Evolutionary conservation across 2,113 vertebrate genomes (phyloP), one percentile per base, ranked within the genome.

Genomic region (Euleptes europaea): DNA sequence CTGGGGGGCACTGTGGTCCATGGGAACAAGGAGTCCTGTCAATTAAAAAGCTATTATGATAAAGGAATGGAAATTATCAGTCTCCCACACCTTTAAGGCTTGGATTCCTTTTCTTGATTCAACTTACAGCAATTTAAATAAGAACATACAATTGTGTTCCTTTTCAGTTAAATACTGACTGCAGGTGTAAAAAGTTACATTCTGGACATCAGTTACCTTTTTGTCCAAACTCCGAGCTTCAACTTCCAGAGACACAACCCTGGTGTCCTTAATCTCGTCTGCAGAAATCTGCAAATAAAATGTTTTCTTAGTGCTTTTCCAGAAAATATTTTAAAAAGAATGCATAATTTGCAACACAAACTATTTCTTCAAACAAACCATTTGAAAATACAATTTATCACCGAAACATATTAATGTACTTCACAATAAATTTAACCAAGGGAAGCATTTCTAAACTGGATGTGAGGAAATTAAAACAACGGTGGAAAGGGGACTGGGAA

Each of bases 201-300:
- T 35, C 15, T 13, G 70, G 9, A 17, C 19, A 72, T 23, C 19
- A 83, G 71, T 3, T 88, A 99, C 97, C 97, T 99, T 99, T 87
- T 99, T 99, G 89, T 99, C 98, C 63, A 99, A 94, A 83, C 96
- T 97, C 94, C 90, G 97, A 80, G 98, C 98, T 91, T 98, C 97
- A 12, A 96, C 72, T 85, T 99, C 98, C 91, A 99, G 82, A 73
- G 94, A 94, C 28, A 98, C 95, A 85, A 96, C 90, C 86, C 97
- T 96, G 78, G 95, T 97, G 90, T 99, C 98, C 88, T 97, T 98
- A 31, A 99, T 93, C 93, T 99, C 98, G 79, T 98, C 98, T 66
- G 97, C 98, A 44, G 96, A 94, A 88, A 99, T 89, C 98, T 99
- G 90, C n/a, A 38, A 9, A 2, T 3, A n/a, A 81, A 69, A 54